Evolutionary conservation across 2,888 invertebrate genomes (phyloP).

Genomic region (Cryptocephalus primarius): DNA sequence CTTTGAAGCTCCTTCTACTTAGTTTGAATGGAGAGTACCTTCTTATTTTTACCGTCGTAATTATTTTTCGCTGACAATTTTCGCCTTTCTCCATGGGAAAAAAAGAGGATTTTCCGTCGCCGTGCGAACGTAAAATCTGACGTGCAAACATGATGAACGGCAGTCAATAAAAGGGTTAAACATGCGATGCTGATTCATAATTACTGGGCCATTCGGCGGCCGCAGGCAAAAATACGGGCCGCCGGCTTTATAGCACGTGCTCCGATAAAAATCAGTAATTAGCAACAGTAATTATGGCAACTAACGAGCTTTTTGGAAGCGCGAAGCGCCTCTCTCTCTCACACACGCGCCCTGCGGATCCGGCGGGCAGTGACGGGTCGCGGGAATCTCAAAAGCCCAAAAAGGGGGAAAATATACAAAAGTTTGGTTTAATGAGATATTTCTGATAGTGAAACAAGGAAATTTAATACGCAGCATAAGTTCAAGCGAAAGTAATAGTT

Average conservation of each 20-base stretch:
- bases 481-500: too few species aligned
- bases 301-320: conserved; percentile 36
- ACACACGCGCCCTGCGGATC: not conserved
- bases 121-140: conserved; percentile 9
- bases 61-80: too few species aligned
- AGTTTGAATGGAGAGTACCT: too few species aligned
- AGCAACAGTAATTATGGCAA: conserved; percentile 39
- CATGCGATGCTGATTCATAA: conserved; percentile 36
- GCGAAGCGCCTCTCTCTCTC: conserved; percentile 2
- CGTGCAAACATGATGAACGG: conserved; percentile 29
- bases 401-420: too few species aligned
- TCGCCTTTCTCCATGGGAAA: too few species aligned
- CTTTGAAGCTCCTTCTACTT: too few species aligned
- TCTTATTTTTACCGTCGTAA: too few species aligned
- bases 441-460: too few species aligned
- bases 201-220: conserved; percentile 25
- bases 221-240: conserved; percentile 29
- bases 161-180: conserved; percentile 36
- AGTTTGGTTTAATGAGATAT: too few species aligned
- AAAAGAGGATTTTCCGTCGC: too few species aligned
- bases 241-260: conserved; percentile 34
- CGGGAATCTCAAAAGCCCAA: not conserved
- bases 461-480: too few species aligned
- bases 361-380: not conserved
- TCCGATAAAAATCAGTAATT: conserved; percentile 40